phyloP scores from a whole-genome alignment of 1,140 invertebrate species.

The Tribolium madens region DNA sequence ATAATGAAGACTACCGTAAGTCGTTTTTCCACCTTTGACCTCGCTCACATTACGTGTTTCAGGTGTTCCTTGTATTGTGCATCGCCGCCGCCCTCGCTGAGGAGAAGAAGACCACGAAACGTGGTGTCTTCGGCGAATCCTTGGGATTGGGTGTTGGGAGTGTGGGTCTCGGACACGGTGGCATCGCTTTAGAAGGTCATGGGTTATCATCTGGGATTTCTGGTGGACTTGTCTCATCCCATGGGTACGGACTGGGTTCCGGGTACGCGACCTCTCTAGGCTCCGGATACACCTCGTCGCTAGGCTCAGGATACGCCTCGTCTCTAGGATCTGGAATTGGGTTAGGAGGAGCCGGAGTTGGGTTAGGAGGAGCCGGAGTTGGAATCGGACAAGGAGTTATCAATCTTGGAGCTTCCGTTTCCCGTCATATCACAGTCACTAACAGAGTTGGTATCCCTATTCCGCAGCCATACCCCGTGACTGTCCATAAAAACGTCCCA shows the following conservation, averaged over 20 bases:
- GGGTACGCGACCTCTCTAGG: conserved; percentile 23
- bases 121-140: conserved; percentile 59
- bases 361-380: conserved; percentile 9
- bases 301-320: conserved; percentile 37
- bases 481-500: conserved; percentile 46
- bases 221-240: background rate
- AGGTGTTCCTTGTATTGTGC: conserved; percentile 52
- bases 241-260: conserved; percentile 7
- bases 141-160: conserved; percentile 53
- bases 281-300: background rate
- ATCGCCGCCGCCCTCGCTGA: conserved; percentile 53
- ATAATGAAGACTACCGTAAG: conserved; percentile 58
- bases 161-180: conserved; percentile 32
- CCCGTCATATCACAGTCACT: conserved; percentile 56
- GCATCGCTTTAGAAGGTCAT: conserved; percentile 28
- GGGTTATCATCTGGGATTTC: background rate
- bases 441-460: conserved; percentile 51
- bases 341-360: conserved; percentile 9
- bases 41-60: conserved; percentile 30
- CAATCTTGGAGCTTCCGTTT: conserved; percentile 51
- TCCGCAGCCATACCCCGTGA: conserved; percentile 40
- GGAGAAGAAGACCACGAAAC: conserved; percentile 59
- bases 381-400: conserved; percentile 45
- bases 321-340: conserved; percentile 18
- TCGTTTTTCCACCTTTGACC: conserved; percentile 1